Evolutionary conservation across 1,140 invertebrate genomes (phyloP).

Genomic region (Cyclargus thomasi): DNA sequence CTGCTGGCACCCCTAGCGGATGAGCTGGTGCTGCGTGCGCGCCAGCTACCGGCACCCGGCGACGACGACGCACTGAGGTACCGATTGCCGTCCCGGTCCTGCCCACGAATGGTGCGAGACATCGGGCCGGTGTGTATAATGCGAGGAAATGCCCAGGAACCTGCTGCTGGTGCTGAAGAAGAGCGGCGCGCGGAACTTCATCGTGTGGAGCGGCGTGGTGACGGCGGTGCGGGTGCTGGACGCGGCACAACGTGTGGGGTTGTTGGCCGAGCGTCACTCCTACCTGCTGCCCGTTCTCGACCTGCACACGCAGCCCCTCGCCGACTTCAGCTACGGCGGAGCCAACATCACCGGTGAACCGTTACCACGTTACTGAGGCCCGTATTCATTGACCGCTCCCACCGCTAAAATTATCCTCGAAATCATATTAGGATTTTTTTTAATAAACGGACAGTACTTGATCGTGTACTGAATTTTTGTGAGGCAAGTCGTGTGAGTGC

Average conservation of each 20-base stretch:
- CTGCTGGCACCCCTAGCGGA: slow-evolving; percentile 35
- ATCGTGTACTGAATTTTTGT: too few relatives aligned
- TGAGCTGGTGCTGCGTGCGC: slow-evolving; percentile 34
- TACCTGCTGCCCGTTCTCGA: slow-evolving; percentile 87
- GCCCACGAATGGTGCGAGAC: too few relatives aligned
- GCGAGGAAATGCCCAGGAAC: slow-evolving; percentile 32
- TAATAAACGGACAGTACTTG: too few relatives aligned
- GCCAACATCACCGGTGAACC: slow-evolving; percentile 84
- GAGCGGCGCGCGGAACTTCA: slow-evolving; percentile 47
- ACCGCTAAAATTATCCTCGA: not conserved
- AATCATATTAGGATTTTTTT: too few relatives aligned
- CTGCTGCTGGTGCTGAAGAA: slow-evolving; percentile 58
- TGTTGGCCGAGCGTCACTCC: slow-evolving; percentile 83
- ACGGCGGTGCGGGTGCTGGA: slow-evolving; percentile 52
- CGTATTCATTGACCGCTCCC: not conserved
- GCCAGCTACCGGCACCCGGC: slow-evolving; percentile 40
- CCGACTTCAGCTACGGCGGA: slow-evolving; percentile 87
- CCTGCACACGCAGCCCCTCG: slow-evolving; percentile 84
- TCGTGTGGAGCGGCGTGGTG: slow-evolving; percentile 54
- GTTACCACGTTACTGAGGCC: too few relatives aligned
- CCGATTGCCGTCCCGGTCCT: too few relatives aligned
- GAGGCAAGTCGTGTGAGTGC: too few relatives aligned
- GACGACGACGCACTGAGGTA: slow-evolving; percentile 51
- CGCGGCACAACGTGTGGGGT: slow-evolving; percentile 86
- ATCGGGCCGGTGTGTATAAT: not conserved